Conservation (phyloP, 2,797 vertebrate species). For the Urocyon cinereoargenteus region DNA sequence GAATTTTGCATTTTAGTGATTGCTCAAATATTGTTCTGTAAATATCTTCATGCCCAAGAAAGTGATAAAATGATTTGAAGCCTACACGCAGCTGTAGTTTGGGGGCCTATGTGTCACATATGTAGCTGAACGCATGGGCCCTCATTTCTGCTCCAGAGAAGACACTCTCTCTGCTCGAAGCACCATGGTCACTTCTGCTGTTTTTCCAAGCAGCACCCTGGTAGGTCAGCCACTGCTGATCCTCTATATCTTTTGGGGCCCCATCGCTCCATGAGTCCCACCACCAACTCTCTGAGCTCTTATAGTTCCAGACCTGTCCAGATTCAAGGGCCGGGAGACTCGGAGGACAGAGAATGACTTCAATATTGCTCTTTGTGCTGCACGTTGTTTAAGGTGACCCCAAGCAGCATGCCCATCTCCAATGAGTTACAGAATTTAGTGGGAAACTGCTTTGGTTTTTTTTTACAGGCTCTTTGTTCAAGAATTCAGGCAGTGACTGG, state of each 20-base stretch:
- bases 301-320: neutral
- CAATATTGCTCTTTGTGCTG: neutral
- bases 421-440: neutral
- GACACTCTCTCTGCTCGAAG: neutral
- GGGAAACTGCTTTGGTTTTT: neutral
- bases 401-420: neutral
- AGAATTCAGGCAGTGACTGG: neutral
- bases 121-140: neutral
- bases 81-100: neutral
- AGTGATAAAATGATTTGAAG: neutral
- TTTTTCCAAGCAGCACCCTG: neutral
- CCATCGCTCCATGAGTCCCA: neutral
- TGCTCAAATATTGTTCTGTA: constrained; percentile 12
- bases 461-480: neutral
- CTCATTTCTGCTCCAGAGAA: neutral
- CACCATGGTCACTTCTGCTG: neutral
- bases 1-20: neutral
- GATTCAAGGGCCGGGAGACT: neutral
- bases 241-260: neutral
- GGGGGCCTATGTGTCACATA: neutral
- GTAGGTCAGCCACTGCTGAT: neutral
- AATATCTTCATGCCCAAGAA: neutral
- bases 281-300: neutral
- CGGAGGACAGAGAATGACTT: neutral
- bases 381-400: neutral